phyloP scores from a whole-genome alignment of 2,113 vertebrate genomes.

The Carollia perspicillata region DNA sequence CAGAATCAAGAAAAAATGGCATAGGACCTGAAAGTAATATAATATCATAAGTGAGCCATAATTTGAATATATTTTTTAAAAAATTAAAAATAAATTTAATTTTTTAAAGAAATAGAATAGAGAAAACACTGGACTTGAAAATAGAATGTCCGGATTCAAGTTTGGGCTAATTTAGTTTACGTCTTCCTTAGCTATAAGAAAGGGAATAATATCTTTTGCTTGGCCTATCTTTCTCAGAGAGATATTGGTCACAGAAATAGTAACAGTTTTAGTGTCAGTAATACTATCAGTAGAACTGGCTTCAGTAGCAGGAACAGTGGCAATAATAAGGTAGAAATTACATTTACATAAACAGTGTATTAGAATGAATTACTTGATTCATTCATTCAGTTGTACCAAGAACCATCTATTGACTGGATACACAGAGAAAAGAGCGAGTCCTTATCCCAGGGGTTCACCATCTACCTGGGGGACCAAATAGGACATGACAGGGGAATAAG shows the following conservation, averaged over 20 bases:
- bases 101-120: background rate
- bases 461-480: background rate
- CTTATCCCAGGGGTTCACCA: background rate
- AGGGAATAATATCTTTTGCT: background rate
- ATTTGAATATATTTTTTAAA: background rate
- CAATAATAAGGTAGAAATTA: background rate
- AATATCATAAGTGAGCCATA: background rate
- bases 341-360: background rate
- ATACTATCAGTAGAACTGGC: background rate
- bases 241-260: background rate
- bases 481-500: background rate
- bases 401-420: background rate
- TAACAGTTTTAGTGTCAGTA: background rate
- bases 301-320: background rate
- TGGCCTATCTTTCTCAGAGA: background rate
- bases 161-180: background rate
- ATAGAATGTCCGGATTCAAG: background rate
- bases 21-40: background rate
- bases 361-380: background rate
- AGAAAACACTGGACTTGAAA: background rate
- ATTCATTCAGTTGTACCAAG: background rate
- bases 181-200: background rate
- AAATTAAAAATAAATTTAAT: background rate
- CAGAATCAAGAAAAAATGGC: background rate
- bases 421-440: background rate